Percentiles rank a stretch among this genome's conserved stretches.
phyloP scores from a whole-genome alignment of 2,113 vertebrate genomes.

The Tonatia bakeri region DNA sequence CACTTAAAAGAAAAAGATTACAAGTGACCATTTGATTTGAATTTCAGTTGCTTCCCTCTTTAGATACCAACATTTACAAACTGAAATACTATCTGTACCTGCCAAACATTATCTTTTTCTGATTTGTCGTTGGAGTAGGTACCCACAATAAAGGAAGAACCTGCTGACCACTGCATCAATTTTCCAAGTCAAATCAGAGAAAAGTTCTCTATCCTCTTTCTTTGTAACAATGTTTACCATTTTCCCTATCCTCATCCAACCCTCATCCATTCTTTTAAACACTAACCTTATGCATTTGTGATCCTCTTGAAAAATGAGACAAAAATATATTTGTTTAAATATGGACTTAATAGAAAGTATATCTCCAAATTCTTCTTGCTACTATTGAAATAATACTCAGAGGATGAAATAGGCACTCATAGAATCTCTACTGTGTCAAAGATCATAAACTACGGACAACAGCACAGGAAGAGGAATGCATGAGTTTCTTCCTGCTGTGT shows the following conservation, averaged over 20 bases:
- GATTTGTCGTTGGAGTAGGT: background rate
- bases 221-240: background rate
- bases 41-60: conserved; percentile 23
- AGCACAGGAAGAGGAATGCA: background rate
- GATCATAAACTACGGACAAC: background rate
- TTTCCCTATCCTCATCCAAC: background rate
- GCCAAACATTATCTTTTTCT: background rate
- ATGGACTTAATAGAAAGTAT: background rate
- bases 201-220: background rate
- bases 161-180: background rate
- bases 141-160: background rate
- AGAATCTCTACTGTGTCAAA: background rate
- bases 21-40: background rate
- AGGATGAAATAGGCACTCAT: rapidly evolving
- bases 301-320: background rate
- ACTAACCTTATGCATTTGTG: background rate
- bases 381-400: background rate
- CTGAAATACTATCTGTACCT: background rate
- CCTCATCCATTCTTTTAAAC: background rate
- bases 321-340: conserved; percentile 22
- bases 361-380: background rate
- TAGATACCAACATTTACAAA: conserved; percentile 8
- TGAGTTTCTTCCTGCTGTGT: background rate
- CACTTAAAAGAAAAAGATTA: background rate
- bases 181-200: background rate